phyloP scores from a whole-genome alignment of 2,888 invertebrate species.

The Ormyrus pomaceus region DNA sequence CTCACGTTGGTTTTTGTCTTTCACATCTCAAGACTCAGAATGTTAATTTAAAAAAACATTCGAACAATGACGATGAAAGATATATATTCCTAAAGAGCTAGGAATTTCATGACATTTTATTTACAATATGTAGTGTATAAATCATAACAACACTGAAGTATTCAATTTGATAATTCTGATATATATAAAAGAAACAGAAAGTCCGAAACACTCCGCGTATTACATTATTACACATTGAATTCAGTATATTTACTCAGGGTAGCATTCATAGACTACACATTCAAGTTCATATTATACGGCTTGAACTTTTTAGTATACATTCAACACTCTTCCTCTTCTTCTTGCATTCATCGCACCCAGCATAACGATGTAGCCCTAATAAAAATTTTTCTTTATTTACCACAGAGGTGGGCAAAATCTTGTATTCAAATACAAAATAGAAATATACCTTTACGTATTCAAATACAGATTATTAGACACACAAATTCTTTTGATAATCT shows the following conservation, averaged over 20 bases:
- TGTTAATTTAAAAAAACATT: conserved; percentile 55
- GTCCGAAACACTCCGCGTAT: conserved; percentile 70
- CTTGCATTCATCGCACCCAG: conserved; percentile 66
- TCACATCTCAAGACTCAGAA: conserved; percentile 46
- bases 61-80: conserved; percentile 55
- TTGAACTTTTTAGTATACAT: conserved; percentile 55
- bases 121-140: conserved; percentile 58
- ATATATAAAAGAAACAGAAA: conserved; percentile 60
- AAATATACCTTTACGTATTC: conserved; percentile 50
- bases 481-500: conserved; percentile 32
- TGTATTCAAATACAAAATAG: conserved; percentile 47
- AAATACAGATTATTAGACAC: conserved; percentile 46
- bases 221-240: conserved; percentile 60
- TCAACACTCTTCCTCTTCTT: conserved; percentile 57
- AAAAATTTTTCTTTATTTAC: conserved; percentile 64
- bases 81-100: conserved; percentile 55
- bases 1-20: conserved; percentile 33
- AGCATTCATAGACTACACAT: conserved; percentile 62
- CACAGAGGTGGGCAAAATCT: conserved; percentile 59
- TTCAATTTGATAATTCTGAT: conserved; percentile 55
- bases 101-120: conserved; percentile 58
- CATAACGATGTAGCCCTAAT: conserved; percentile 66
- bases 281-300: conserved; percentile 56
- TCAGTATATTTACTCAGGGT: conserved; percentile 67
- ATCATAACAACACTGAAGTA: conserved; percentile 56